phyloP scores from a whole-genome alignment of 2,888 invertebrate species.

The Eristalinus aeneus region DNA sequence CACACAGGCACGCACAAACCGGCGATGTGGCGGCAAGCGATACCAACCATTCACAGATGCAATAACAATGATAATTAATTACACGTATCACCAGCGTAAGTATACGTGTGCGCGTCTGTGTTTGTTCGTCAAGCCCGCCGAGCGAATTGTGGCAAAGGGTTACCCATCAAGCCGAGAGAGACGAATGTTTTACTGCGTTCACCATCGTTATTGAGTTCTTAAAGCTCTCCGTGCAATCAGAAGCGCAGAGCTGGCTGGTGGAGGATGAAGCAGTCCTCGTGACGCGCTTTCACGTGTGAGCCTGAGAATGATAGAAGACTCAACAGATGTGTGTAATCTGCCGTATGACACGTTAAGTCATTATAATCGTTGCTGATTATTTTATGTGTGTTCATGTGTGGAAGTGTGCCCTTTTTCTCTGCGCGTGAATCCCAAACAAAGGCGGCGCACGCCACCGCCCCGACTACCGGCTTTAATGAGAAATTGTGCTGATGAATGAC shows the following conservation, averaged over 20 bases:
- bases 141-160: conserved; percentile 3
- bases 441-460: not conserved
- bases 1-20: not conserved
- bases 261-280: not conserved
- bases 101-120: conserved; percentile 14
- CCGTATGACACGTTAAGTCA: conserved; percentile 41
- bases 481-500: conserved; percentile 18
- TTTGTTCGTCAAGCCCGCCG: conserved; percentile 9
- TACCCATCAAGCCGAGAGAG: not conserved
- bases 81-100: conserved; percentile 34
- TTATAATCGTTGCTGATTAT: conserved; percentile 61
- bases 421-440: not conserved
- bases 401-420: not conserved
- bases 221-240: not conserved
- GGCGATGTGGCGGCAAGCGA: conserved; percentile 9
- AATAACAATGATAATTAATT: conserved; percentile 68
- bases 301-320: conserved; percentile 9
- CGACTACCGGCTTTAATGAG: conserved; percentile 18
- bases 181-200: not conserved
- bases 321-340: conserved; percentile 60
- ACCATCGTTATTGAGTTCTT: not conserved
- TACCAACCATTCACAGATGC: conserved; percentile 34
- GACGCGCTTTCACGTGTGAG: not conserved
- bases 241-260: not conserved
- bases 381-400: conserved; percentile 9